phyloP scores from a whole-genome alignment of 2,113 vertebrate species.

The Lota lota region DNA sequence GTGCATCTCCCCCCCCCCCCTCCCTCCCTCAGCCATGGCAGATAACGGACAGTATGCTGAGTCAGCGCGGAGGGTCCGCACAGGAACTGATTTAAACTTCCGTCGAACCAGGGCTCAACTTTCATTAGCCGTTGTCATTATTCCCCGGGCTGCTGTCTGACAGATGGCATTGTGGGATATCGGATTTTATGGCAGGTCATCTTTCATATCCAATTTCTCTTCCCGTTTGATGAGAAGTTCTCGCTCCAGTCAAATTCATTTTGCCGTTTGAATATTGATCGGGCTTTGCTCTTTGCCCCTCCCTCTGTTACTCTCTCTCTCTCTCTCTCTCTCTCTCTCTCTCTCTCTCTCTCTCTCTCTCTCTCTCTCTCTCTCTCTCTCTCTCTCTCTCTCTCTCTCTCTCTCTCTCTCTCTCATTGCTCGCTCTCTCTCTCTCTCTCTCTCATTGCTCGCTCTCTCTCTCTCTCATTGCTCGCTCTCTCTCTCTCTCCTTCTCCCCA shows the following conservation, averaged over 20 bases:
- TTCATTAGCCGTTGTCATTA: slow-evolving; percentile 76
- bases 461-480: slow-evolving; percentile 10
- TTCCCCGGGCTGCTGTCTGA: slow-evolving; percentile 67
- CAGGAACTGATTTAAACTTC: slow-evolving; percentile 67
- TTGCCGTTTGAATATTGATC: slow-evolving; percentile 78
- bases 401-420: not conserved
- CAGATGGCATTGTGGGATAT: slow-evolving; percentile 76
- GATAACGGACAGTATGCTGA: slow-evolving; percentile 38
- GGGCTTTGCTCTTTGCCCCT: slow-evolving; percentile 34
- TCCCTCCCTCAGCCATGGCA: not conserved
- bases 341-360: not conserved
- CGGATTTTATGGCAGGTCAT: slow-evolving; percentile 76
- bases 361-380: not conserved
- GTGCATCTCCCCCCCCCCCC: too few relatives aligned
- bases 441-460: slow-evolving; percentile 12
- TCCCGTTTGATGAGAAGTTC: slow-evolving; percentile 75
- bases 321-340: slow-evolving; percentile 13
- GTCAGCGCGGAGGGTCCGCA: slow-evolving; percentile 59
- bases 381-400: not conserved
- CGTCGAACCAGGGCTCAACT: slow-evolving; percentile 66
- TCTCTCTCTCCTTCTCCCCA: not conserved
- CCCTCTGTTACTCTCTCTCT: slow-evolving; percentile 14
- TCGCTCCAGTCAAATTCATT: slow-evolving; percentile 76
- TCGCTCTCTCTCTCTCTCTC: not conserved
- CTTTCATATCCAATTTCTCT: slow-evolving; percentile 78